Base-by-base conservation (phyloP, 37 sponge, comb jelly and placozoan species). In the Amphimedon queenslandica region DNA sequence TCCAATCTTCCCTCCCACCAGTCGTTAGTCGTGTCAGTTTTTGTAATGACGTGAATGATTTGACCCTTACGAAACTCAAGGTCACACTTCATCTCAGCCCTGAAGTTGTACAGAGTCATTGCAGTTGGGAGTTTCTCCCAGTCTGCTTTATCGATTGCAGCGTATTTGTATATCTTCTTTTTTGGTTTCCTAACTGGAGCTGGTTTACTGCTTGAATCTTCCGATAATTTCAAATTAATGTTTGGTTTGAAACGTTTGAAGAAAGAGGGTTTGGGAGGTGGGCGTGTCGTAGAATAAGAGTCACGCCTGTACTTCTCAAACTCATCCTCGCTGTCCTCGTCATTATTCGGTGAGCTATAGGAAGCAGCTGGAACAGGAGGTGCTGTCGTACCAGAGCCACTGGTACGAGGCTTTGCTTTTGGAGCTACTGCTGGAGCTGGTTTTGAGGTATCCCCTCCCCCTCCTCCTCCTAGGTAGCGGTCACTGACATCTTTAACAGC, bases 1-100 rank as follows among this genome's bases (percentile, higher is more conserved):
- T 86, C 76, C 4, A 90, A 25, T 28, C 73, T 78, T 33, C 99
- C 99, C 80, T 97, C 99, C 99, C 99, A 97, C 99, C 99, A 97
- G 73, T 90, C 91, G 60, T 76, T 42, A 51, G 75, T 68, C 4
- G 38, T 31, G 29, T 80, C 90, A n/a, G 99, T 97, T 23, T 85
- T 41, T n/a, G 87, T 85, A 32, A 94, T 32, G 18, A 97, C 66
- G 40, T 75, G 74, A 37, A 97, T 97, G 25, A 81, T 67, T 69
- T 93, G 95, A 16, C 92, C 92, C 57, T 87, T 89, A 53, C 83
- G 64, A 70, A 97, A 97, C 74, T 87, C 82, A 18, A 97, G 75
- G 61, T 97, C 98, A 81, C 94, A 93, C 35, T 79, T 70, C 84
- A 86, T 79, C 71, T 97, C 86, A 4, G 82, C 89, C 23, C 64